Percentiles rank a stretch among this genome's conserved stretches.
Conservation (phyloP, 2,797 vertebrate species). For the Danio kyathit region DNA sequence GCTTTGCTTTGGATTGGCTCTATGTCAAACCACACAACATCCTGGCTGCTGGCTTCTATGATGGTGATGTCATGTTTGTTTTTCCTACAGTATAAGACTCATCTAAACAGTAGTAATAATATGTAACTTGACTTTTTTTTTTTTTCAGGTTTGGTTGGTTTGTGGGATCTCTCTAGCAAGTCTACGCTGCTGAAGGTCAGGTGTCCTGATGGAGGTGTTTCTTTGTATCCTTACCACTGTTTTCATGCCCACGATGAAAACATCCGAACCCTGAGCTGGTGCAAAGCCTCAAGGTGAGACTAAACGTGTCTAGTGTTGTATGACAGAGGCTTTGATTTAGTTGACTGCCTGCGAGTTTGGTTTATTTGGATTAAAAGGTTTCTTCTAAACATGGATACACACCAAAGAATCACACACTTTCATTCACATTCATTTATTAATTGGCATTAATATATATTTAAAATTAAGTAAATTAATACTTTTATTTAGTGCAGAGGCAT, state of each 20-base stretch:
- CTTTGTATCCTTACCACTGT: slow-evolving; percentile 87
- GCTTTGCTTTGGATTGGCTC: slow-evolving; percentile 92
- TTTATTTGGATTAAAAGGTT: neutral
- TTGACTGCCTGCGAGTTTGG: too few relatives aligned
- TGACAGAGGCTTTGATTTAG: neutral
- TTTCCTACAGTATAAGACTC: neutral
- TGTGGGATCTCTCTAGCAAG: slow-evolving; percentile 89
- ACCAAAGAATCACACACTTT: too few relatives aligned
- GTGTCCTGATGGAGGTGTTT: slow-evolving; percentile 77
- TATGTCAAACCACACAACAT: slow-evolving; percentile 89
- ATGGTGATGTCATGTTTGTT: slow-evolving; percentile 77
- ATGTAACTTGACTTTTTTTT: neutral
- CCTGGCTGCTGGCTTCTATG: slow-evolving; percentile 91
- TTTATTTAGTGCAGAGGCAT: too few relatives aligned
- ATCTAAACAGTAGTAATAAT: neutral
- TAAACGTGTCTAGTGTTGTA: too few relatives aligned
- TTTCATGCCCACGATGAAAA: slow-evolving; percentile 88
- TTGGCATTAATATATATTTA: too few relatives aligned
- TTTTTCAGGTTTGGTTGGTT: slow-evolving; percentile 84
- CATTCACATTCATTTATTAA: too few relatives aligned
- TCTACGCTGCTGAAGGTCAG: slow-evolving; percentile 85
- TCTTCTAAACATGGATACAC: neutral
- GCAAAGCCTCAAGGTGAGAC: slow-evolving; percentile 88
- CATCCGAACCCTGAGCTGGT: slow-evolving; percentile 89
- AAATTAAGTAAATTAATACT: too few relatives aligned